phyloP scores from a whole-genome alignment of 2,113 vertebrate species.

The Tenebrosternarchus preto region DNA sequence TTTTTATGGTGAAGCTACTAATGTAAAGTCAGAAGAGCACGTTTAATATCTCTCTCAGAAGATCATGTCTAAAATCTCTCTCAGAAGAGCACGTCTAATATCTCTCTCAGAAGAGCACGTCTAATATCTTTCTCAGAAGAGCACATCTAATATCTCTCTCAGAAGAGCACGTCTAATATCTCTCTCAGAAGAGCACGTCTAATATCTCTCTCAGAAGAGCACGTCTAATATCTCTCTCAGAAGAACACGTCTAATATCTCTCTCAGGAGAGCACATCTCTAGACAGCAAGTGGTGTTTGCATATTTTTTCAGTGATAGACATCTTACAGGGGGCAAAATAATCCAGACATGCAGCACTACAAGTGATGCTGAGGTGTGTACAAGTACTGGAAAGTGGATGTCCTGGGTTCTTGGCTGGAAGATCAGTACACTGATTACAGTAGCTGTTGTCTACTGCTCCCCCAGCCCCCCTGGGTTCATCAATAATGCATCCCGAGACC shows the following conservation, averaged over 20 bases:
- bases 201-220: too few relatives aligned
- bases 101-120: too few relatives aligned
- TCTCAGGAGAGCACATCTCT: not conserved
- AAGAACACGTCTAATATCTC: too few relatives aligned
- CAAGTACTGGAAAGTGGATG: not conserved
- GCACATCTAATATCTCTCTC: too few relatives aligned
- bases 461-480: conserved; percentile 60
- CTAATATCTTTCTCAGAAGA: too few relatives aligned
- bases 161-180: too few relatives aligned
- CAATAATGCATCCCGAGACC: conserved; percentile 78
- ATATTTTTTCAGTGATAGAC: not conserved
- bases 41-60: too few relatives aligned
- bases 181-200: too few relatives aligned
- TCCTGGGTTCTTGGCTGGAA: conserved; percentile 32
- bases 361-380: not conserved
- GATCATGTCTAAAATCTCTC: too few relatives aligned
- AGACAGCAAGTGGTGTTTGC: not conserved
- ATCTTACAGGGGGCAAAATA: not conserved
- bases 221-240: too few relatives aligned
- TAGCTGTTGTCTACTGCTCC: conserved; percentile 38
- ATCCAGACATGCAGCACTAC: not conserved
- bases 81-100: too few relatives aligned
- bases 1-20: not conserved
- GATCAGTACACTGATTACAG: conserved; percentile 46
- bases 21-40: not conserved